Evolutionary conservation across 2,888 invertebrate genomes (phyloP).

Genomic region (Cremastinae sp.): DNA sequence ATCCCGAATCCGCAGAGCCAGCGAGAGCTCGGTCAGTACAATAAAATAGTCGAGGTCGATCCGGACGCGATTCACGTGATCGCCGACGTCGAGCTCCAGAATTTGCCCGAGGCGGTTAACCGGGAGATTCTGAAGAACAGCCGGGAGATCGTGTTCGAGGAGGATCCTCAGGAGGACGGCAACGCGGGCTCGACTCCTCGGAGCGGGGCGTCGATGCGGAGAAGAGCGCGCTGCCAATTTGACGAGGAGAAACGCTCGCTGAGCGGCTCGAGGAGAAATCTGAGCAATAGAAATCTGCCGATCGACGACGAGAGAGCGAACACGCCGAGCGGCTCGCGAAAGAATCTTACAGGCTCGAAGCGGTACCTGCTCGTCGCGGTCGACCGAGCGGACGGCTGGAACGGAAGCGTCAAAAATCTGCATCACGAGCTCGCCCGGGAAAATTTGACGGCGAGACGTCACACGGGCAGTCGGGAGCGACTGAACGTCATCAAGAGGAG

Average conservation of each 20-base stretch:
- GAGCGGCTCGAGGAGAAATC: constrained; percentile 65
- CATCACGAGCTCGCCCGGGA: constrained; percentile 63
- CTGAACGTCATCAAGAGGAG: constrained; percentile 82
- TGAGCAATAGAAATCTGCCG: constrained; percentile 54
- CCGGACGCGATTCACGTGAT: constrained; percentile 73
- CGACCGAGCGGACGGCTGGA: constrained; percentile 64
- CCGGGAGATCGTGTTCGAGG: constrained; percentile 71
- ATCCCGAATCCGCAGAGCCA: constrained; percentile 55
- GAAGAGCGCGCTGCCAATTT: constrained; percentile 48
- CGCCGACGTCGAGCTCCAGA: constrained; percentile 68
- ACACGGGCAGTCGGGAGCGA: constrained; percentile 69
- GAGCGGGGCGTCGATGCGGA: no score
- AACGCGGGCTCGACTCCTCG: no score
- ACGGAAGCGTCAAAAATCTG: constrained; percentile 61
- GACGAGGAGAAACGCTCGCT: constrained; percentile 69
- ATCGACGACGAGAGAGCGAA: constrained; percentile 60
- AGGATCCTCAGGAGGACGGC: constrained; percentile 65
- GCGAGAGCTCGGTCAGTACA: constrained; percentile 64
- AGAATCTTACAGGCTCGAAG: constrained; percentile 65
- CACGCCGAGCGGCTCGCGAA: constrained; percentile 59
- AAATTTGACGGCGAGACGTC: constrained; percentile 62
- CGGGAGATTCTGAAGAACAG: constrained; percentile 72
- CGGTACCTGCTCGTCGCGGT: constrained; percentile 67
- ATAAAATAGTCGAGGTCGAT: constrained; percentile 68
- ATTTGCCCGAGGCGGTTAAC: constrained; percentile 72